Conservation (phyloP, 2,113 vertebrate genomes). For the Zingel zingel region DNA sequence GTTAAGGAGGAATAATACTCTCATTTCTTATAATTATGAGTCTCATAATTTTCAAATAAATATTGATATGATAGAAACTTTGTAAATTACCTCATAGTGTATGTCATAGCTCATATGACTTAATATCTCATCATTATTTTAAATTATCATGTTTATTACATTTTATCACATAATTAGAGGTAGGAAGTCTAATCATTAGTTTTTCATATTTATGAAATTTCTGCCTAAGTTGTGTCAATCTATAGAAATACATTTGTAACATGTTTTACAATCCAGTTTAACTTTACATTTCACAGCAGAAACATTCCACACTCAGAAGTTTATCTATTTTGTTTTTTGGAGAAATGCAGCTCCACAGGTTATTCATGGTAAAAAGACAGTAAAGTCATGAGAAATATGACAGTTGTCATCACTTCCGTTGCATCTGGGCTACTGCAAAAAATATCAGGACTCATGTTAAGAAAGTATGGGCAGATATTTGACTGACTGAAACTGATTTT, state of each 20-base stretch:
- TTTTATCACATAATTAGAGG: background rate
- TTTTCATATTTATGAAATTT: background rate
- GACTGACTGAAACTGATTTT: background rate
- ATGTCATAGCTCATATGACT: background rate
- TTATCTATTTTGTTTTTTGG: background rate
- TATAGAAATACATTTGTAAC: no score
- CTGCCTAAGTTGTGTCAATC: no score
- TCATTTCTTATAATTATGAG: background rate
- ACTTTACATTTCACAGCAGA: background rate
- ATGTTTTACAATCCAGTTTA: background rate
- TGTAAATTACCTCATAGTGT: background rate
- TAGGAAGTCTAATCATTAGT: background rate
- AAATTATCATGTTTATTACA: background rate
- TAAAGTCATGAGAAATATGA: background rate
- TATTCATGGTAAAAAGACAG: background rate
- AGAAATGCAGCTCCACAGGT: background rate
- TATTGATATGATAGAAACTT: background rate
- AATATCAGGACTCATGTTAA: background rate
- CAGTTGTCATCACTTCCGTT: background rate
- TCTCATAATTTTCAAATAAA: conserved; percentile 6
- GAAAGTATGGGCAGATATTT: background rate
- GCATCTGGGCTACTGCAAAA: background rate
- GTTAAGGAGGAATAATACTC: no score
- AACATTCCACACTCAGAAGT: conserved; percentile 1
- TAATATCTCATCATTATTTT: no score